phyloP scores from a whole-genome alignment of 2,113 vertebrate genomes.

The Okapia johnstoni region DNA sequence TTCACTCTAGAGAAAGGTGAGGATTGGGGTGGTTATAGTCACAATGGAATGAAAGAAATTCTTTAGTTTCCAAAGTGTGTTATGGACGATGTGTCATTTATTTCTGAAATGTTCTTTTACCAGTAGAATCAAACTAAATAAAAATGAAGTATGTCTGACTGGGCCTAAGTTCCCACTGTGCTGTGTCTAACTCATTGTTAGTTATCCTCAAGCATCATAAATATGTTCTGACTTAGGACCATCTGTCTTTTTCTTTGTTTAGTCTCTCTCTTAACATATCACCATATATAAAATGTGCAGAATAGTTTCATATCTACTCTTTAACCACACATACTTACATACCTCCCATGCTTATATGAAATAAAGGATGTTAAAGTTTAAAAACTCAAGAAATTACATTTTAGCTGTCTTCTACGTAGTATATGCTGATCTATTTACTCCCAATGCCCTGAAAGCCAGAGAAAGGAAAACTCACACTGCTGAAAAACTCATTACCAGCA shows the following conservation, averaged over 20 bases:
- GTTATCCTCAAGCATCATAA: not conserved
- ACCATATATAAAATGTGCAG: not conserved
- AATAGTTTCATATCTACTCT: not conserved
- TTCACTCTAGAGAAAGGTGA: not conserved
- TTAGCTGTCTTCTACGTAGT: not conserved
- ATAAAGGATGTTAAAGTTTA: not conserved
- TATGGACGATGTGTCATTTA: not conserved
- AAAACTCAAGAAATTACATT: not conserved
- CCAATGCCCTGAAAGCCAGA: not conserved
- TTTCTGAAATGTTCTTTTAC: slow-evolving; percentile 24
- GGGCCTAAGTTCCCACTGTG: not conserved
- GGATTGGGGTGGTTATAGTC: not conserved
- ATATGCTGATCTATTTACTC: not conserved
- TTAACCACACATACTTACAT: not conserved
- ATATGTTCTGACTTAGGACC: not conserved
- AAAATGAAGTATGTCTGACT: not conserved
- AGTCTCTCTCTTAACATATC: not conserved
- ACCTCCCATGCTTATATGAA: not conserved
- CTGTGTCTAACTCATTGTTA: not conserved
- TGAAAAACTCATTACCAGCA: not conserved
- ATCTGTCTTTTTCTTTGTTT: not conserved
- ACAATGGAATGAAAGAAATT: slow-evolving; percentile 8
- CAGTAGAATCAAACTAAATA: not conserved
- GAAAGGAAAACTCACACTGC: not conserved
- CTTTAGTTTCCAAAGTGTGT: not conserved